Evolutionary conservation across 1,140 invertebrate species (phyloP), one percentile per base, ranked within the genome.

Genomic region (Pristionchus pacificus): DNA sequence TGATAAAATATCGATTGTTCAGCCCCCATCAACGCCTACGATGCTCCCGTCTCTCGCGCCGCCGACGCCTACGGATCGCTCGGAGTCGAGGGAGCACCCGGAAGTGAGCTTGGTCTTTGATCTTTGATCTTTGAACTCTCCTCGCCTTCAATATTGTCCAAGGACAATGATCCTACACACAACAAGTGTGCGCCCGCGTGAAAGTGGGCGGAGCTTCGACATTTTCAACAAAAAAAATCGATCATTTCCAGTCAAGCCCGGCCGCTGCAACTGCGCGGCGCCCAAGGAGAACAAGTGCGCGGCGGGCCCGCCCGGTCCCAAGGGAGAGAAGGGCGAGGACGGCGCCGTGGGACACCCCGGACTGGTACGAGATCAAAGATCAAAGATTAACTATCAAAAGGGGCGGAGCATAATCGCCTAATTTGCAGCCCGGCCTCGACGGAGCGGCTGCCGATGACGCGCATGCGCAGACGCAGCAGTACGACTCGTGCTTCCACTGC

Each of bases 251-350:
- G 38, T 49, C 38, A 49, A 49, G 38, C 38, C 38, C 6, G 19
- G 38, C 38, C 6, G 19, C 6, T 49, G 38, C 38, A 49, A 49
- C 19, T 49, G 38, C 19, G 19, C 6, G 38, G 38, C 6, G 38
- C 38, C 38, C 6, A 49, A 49, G 38, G 38, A 49, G 38, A 49
- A 76, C 59, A 73, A 69, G 49, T 76, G 75, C 68, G 74, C 75
- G 49, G 74, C 74, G 65, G 75, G 75, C 61, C 75, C 73, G 31
- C 62, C 74, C 33, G 75, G 75, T 6, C 75, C 75, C 29, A 76
- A 76, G 69, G 75, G 72, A 76, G 69, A 29, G n/a, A 32, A 38
- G 25, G 75, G 75, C 70, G n/a, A 27, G 28, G 68, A 76, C 32
- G 75, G 75, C 66, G 58, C 65, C 27, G 62, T 65, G 32, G 75